These are phyloP conservation scores for Aplochiton taeniatus DNA, from an alignment of 2,797 vertebrate species.

Conservation along the genomic window DNA sequence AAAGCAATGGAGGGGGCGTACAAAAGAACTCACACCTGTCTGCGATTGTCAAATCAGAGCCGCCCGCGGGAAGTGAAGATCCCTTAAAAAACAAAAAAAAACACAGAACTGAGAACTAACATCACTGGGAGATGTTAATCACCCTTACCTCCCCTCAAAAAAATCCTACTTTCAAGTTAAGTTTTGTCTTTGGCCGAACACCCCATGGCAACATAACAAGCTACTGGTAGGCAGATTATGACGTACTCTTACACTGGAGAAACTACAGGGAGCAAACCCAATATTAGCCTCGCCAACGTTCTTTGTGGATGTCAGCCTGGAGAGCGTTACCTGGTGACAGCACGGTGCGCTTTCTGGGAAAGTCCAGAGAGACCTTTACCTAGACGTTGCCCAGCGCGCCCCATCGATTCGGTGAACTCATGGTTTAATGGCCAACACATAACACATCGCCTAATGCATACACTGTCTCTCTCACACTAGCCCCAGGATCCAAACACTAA, in stretches of 20 bases:
- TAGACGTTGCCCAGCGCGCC: not conserved
- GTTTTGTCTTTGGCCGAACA: too few relatives aligned
- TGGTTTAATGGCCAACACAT: not conserved
- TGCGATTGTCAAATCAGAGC: slow-evolving; percentile 41
- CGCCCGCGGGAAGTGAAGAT: not conserved
- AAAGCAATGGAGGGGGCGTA: slow-evolving; percentile 29
- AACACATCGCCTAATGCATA: too few relatives aligned
- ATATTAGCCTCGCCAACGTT: too few relatives aligned
- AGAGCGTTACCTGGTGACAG: too few relatives aligned
- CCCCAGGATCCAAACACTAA: not conserved
- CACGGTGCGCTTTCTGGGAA: not conserved
- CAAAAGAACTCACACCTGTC: slow-evolving; percentile 52
- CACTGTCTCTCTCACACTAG: not conserved
- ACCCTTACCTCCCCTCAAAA: too few relatives aligned
- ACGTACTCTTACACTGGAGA: too few relatives aligned
- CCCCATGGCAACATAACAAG: too few relatives aligned
- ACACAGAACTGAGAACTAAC: not conserved
- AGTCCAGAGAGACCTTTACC: not conserved
- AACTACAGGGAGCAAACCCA: too few relatives aligned
- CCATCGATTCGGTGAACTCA: slow-evolving; percentile 2
- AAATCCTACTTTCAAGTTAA: too few relatives aligned
- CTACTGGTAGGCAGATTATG: too few relatives aligned
- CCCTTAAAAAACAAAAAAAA: not conserved
- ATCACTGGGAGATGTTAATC: too few relatives aligned
- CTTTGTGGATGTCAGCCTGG: too few relatives aligned